These are phyloP conservation scores for Sisor rabdophorus DNA, from an alignment of 2,113 vertebrate species.

Conservation along the genomic window DNA sequence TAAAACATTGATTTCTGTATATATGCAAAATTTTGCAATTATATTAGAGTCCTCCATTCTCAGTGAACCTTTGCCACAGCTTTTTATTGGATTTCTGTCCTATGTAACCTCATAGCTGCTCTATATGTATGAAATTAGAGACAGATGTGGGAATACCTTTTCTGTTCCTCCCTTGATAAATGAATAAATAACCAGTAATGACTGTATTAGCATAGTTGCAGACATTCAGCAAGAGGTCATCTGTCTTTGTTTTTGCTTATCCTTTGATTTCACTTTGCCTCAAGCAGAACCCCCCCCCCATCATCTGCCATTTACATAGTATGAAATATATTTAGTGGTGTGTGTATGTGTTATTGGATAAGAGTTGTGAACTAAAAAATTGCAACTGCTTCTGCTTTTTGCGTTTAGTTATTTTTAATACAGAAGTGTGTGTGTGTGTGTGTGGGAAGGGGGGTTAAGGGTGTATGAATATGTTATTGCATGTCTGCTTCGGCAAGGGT, in stretches of 20 bases:
- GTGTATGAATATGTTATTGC: slow-evolving; percentile 5
- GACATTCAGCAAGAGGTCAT: slow-evolving; percentile 44
- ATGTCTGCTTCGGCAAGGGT: slow-evolving; percentile 19
- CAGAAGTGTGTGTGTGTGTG: neutral
- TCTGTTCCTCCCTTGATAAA: slow-evolving; percentile 22
- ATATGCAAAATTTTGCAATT: neutral
- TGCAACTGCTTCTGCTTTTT: neutral
- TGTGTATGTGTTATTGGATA: neutral
- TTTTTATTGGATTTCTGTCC: slow-evolving; percentile 1
- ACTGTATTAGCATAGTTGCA: slow-evolving; percentile 45
- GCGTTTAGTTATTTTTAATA: neutral
- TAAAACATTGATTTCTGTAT: slow-evolving; percentile 3
- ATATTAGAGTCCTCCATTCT: neutral
- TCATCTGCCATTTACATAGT: slow-evolving; percentile 38
- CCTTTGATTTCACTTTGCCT: slow-evolving; percentile 28
- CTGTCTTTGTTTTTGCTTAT: slow-evolving; percentile 39
- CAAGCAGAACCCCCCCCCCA: slow-evolving; percentile 17
- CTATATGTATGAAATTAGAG: slow-evolving; percentile 22
- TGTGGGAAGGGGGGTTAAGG: too few relatives aligned
- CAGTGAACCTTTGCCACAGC: slow-evolving; percentile 1
- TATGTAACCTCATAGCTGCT: neutral
- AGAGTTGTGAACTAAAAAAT: slow-evolving; percentile 16
- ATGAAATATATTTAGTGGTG: slow-evolving; percentile 20
- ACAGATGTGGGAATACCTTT: slow-evolving; percentile 9
- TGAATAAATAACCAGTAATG: slow-evolving; percentile 46